Conservation (phyloP, 2,888 invertebrate species). For the Synanthedon vespiformis region DNA sequence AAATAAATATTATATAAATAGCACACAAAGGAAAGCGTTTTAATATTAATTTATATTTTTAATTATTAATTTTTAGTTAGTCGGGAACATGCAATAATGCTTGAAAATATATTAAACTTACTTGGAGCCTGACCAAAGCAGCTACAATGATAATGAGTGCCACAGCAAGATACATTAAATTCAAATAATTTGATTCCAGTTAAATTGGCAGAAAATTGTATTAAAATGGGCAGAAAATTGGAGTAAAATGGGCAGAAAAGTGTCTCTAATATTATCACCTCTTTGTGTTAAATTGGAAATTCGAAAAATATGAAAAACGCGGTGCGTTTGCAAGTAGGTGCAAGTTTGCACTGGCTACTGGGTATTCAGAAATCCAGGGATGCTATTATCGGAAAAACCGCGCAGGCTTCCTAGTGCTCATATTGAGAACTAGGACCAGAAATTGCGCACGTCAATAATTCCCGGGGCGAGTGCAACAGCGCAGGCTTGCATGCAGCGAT, state of each 20-base stretch:
- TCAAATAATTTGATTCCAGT: neutral
- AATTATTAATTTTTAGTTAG: too few species aligned
- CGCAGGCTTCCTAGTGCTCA: neutral
- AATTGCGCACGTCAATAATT: slow-evolving; percentile 1
- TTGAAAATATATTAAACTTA: neutral
- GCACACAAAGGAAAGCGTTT: too few species aligned
- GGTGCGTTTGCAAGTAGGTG: too few species aligned
- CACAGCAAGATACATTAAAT: slow-evolving; percentile 3
- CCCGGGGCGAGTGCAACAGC: slow-evolving; percentile 1
- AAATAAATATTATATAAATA: too few species aligned
- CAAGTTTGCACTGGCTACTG: neutral
- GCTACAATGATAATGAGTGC: slow-evolving; percentile 5
- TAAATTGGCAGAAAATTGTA: neutral
- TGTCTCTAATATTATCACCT: too few species aligned
- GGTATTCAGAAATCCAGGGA: neutral
- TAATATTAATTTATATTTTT: too few species aligned
- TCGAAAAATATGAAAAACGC: too few species aligned
- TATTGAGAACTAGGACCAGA: neutral
- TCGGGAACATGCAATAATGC: too few species aligned
- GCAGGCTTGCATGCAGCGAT: neutral
- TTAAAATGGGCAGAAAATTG: neutral
- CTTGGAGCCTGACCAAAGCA: slow-evolving; percentile 1
- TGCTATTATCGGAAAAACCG: neutral
- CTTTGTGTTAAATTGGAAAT: neutral
- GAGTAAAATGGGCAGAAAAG: neutral